These are phyloP conservation scores for Acanthosepion esculentum DNA, from an alignment of 2,888 invertebrate genomes.

Conservation along the genomic window DNA sequence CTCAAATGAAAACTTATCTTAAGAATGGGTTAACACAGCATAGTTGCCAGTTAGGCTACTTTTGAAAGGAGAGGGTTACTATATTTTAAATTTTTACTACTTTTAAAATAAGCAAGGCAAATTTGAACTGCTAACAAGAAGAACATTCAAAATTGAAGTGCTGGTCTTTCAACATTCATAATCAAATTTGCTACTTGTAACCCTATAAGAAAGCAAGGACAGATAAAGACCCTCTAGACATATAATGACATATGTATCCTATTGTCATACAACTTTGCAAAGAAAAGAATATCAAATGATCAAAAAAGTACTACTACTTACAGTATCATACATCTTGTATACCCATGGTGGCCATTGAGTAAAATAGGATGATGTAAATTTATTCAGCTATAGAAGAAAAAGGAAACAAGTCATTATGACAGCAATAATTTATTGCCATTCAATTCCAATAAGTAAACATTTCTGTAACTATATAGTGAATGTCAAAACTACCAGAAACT, in stretches of 20 bases:
- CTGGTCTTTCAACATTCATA: too few species aligned
- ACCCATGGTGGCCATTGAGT: slow-evolving; percentile 83
- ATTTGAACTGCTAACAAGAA: too few species aligned
- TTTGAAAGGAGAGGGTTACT: too few species aligned
- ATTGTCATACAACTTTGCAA: neutral
- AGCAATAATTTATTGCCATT: neutral
- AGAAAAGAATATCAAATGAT: neutral
- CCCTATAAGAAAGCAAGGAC: too few species aligned
- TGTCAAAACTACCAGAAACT: too few species aligned
- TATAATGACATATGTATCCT: neutral
- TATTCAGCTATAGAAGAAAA: slow-evolving; percentile 64
- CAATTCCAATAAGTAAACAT: neutral
- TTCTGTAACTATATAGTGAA: neutral
- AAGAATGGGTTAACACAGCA: neutral
- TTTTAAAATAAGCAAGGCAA: too few species aligned
- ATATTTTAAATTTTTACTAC: too few species aligned
- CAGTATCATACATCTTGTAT: slow-evolving; percentile 80
- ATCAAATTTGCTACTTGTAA: too few species aligned
- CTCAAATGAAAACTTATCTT: neutral
- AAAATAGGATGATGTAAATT: slow-evolving; percentile 75
- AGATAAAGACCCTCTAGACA: too few species aligned
- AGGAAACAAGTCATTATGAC: neutral
- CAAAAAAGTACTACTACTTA: slow-evolving; percentile 60
- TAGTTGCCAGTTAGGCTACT: too few species aligned
- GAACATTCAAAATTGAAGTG: too few species aligned